Base-by-base conservation (phyloP, 2,797 vertebrate species). In the Anolis apletophallus region DNA sequence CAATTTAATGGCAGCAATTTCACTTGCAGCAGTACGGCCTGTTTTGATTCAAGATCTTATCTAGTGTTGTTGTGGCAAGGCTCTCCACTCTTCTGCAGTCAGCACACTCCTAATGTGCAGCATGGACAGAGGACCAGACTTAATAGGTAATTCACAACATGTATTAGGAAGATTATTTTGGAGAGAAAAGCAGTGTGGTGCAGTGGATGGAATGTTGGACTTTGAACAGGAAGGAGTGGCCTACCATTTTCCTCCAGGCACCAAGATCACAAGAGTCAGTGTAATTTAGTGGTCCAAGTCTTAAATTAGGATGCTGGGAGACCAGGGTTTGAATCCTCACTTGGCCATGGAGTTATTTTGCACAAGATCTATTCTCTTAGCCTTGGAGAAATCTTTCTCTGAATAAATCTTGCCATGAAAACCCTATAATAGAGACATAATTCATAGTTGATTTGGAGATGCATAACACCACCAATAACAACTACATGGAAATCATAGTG, bases 31-130 rank as follows among this genome's bases (percentile, higher is more conserved):
- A 80, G 23, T 26, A 68, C 40, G 32, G 57, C 81, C 86, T 84
- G 86, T 67, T 87, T 84, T 64, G 75, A 80, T 84, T 87, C 76
- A 87, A 84, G 86, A 84, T 87, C 57, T 72, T 87, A 87, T 84
- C 76, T 55, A 36, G 9, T n/a, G 19, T 54, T 54, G 72, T 46
- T 80, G n/a, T 50, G 40, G 54, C 59, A 69, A 40, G 61, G 55
- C 34, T 59, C 84, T 85, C 69, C 76, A 67, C 77, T 84, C 59
- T 29, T 80, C 75, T 84, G 14, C 69, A 64, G 73, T 64, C 59
- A 79, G n/a, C 46, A 68, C 34, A 57, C 12, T 46, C 54, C 52
- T 79, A 79, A 72, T 78, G 23, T 59, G 10, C 74, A 83, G 32
- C 67, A 64, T 57, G 32, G 32, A 8, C 69, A 84, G 32, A 84